A percentile compares a stretch with the other conserved stretches of the same genome.
phyloP scores from a whole-genome alignment of 2,113 vertebrate species.

The Furnarius figulus region DNA sequence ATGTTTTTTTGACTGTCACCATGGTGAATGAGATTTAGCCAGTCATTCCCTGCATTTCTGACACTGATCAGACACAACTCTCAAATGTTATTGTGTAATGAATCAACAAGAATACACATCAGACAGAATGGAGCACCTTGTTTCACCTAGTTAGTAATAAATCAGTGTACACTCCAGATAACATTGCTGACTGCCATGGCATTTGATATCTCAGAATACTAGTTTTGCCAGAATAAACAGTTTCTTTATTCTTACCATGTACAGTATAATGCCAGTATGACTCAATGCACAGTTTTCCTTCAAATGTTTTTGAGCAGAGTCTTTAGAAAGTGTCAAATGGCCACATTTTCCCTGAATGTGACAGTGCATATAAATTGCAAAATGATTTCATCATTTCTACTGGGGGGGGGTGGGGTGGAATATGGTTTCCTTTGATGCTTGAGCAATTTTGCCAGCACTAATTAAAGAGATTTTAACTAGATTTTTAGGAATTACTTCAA shows the following conservation, averaged over 20 bases:
- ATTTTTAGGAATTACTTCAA: conserved; percentile 37
- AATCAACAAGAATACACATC: background rate
- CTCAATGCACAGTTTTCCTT: background rate
- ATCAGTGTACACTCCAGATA: background rate
- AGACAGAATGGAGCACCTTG: background rate
- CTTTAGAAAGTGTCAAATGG: background rate
- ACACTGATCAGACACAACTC: background rate
- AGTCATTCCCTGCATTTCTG: background rate
- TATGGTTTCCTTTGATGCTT: conserved; percentile 5
- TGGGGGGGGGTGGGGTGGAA: background rate
- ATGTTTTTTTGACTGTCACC: background rate
- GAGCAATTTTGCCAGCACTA: conserved; percentile 28
- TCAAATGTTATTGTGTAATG: background rate
- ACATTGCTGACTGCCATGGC: background rate
- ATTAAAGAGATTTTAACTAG: conserved; percentile 41
- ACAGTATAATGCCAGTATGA: background rate
- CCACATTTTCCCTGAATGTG: background rate
- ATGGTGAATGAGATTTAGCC: background rate
- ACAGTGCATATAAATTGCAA: conserved; percentile 1
- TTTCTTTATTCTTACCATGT: background rate
- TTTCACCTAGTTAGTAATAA: background rate
- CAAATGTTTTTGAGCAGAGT: background rate
- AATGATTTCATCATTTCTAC: conserved; percentile 30
- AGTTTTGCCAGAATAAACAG: background rate
- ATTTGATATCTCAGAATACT: background rate